Percentiles rank a stretch among this genome's conserved stretches.
Conservation (phyloP, 2,113 vertebrate species). For the Diglossa brunneiventris region DNA sequence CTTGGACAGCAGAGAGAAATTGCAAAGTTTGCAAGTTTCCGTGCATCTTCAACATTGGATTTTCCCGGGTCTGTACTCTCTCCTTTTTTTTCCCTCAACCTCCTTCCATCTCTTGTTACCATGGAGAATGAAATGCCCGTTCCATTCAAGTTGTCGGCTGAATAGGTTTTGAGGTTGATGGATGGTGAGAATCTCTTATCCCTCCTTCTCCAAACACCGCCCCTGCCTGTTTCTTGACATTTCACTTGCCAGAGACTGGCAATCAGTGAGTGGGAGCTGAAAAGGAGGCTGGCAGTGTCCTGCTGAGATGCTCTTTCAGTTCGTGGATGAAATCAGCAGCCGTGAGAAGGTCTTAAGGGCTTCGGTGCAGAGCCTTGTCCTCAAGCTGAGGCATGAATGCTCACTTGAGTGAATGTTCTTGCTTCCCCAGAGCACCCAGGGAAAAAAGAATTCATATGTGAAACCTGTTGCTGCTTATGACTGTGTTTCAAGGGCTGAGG, state of each 20-base stretch:
- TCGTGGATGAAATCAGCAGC: slow-evolving; percentile 60
- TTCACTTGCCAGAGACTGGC: slow-evolving; percentile 68
- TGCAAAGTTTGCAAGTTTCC: slow-evolving; percentile 24
- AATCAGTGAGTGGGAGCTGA: slow-evolving; percentile 51
- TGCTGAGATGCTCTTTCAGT: slow-evolving; percentile 68
- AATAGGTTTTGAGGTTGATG: slow-evolving; percentile 76
- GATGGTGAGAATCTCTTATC: slow-evolving; percentile 75
- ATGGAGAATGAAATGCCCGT: slow-evolving; percentile 71
- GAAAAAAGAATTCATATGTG: background rate
- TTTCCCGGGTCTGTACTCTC: background rate
- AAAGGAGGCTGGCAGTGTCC: slow-evolving; percentile 67
- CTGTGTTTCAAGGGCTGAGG: background rate
- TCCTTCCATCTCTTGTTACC: slow-evolving; percentile 67
- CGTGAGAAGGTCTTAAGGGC: slow-evolving; percentile 57
- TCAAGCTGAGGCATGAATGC: slow-evolving; percentile 40
- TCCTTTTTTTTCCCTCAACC: background rate
- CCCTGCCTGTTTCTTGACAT: slow-evolving; percentile 69
- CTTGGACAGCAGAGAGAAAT: background rate
- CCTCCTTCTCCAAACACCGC: slow-evolving; percentile 67
- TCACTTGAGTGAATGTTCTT: background rate
- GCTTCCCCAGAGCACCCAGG: background rate
- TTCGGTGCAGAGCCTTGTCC: slow-evolving; percentile 29
- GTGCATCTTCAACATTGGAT: background rate
- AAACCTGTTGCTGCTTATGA: background rate
- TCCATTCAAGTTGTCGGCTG: slow-evolving; percentile 66